phyloP scores from a whole-genome alignment of 2,797 vertebrate species.

The Sebastes oblongus region DNA sequence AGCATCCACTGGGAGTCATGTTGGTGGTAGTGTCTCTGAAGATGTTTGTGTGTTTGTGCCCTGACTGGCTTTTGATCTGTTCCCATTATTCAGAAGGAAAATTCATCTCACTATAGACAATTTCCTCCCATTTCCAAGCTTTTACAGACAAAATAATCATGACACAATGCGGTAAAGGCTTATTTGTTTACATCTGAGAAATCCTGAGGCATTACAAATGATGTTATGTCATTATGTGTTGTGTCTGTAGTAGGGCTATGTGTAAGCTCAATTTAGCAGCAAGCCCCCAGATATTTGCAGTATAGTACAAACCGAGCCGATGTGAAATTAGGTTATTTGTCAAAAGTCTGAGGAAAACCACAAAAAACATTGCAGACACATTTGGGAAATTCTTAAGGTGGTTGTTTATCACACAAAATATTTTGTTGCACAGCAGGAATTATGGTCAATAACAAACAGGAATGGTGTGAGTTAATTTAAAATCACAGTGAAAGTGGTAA shows the following conservation, averaged over 20 bases:
- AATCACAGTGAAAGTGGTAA: neutral
- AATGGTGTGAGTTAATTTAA: neutral
- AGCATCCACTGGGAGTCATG: neutral
- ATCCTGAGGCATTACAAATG: conserved; percentile 37
- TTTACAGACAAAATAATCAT: conserved; percentile 16
- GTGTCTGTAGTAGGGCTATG: conserved; percentile 16
- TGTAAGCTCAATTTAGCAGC: conserved; percentile 44
- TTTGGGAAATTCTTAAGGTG: conserved; percentile 2
- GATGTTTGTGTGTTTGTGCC: neutral
- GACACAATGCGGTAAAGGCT: neutral
- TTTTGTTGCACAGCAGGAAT: conserved; percentile 7
- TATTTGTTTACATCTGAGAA: conserved; percentile 40
- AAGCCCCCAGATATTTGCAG: conserved; percentile 49
- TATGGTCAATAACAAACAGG: neutral
- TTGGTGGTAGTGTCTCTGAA: conserved; percentile 1
- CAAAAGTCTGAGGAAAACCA: conserved; percentile 24
- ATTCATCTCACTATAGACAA: neutral
- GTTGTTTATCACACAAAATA: conserved; percentile 6
- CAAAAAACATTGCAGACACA: conserved; percentile 13
- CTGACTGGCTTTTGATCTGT: neutral
- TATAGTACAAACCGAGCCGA: conserved; percentile 17
- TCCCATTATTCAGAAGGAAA: conserved; percentile 4
- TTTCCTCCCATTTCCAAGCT: neutral
- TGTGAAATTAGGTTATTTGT: conserved; percentile 49
- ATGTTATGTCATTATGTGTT: conserved; percentile 45